Conservation (phyloP, 1,140 invertebrate genomes). For the Acyrthosiphon pisum region DNA sequence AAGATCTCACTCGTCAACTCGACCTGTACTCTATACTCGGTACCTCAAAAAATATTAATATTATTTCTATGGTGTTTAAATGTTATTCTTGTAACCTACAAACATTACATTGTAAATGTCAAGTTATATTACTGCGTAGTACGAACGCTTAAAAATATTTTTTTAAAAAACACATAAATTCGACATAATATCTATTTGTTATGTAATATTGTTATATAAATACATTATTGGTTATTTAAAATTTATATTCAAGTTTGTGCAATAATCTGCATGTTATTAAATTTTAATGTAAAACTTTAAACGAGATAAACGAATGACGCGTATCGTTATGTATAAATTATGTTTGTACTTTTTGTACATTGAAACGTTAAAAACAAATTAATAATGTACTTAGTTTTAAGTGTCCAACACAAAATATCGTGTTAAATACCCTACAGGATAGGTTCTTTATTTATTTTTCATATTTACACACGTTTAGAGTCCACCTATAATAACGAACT, state of each 20-base stretch:
- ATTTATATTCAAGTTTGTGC: background rate
- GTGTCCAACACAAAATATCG: background rate
- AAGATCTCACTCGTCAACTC: background rate
- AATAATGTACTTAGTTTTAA: background rate
- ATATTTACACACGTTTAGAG: background rate
- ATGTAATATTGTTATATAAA: background rate
- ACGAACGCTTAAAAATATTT: background rate
- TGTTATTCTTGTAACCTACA: background rate
- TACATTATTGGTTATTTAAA: background rate
- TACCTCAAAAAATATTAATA: background rate
- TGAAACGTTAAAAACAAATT: slow-evolving; percentile 3
- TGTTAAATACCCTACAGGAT: background rate
- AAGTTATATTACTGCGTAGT: background rate
- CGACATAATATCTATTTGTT: background rate
- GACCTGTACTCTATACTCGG: background rate
- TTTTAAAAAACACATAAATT: background rate
- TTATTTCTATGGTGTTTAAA: background rate
- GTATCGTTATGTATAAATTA: background rate
- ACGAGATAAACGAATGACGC: background rate
- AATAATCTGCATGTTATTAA: background rate
- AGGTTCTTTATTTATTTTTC: background rate
- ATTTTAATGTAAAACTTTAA: background rate
- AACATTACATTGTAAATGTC: background rate
- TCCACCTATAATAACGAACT: background rate
- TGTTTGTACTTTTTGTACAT: background rate